Evolutionary conservation across 2,797 vertebrate species (phyloP), one percentile per base, ranked within the genome.

Genomic region (Pseudopleuronectes americanus): DNA sequence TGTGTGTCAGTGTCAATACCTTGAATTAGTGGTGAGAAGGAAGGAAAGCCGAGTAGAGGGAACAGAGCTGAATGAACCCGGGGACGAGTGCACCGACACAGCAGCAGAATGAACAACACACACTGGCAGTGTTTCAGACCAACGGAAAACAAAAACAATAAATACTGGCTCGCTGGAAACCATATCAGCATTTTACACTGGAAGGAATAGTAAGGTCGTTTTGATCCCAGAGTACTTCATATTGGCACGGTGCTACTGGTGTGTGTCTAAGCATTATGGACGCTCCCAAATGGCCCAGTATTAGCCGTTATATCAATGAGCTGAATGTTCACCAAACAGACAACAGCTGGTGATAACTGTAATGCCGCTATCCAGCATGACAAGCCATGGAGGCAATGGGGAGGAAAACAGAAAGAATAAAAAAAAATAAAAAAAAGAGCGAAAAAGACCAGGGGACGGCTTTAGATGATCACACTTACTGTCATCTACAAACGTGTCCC

Each of bases 1-100:
- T 70, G 85, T 83, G 86, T 79, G 87, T 93, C 89, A 89, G 91
- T 87, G 81, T 90, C 84, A 89, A 92, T 79, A 91, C 84, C 84
- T 84, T 63, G 71, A 87, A 94, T 92, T 90, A 92, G 91, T 92
- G 85, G 68, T 74, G 41, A 43, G 41, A 17, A 43, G 41, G 41
- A 71, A 76, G 65, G 66, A 53, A 60, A 53, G 77, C 61, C 57
- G 55, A 75, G 66, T 19, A 64, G 59, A 82, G 57, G 64, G 61
- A 61, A 53, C 23, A 70, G 74, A 53, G 84, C 62, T 73, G 81
- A 80, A 69, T 68, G 84, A 81, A 83, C 80, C 87, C 81, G 10
- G 68, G 78, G 72, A 82, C 45, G 47, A 73, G 63, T 54, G 71
- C 73, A 81, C 70, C 70, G 80, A 65, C 64, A 81, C 65, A 77